These are phyloP conservation scores for Leptatherina wallacei DNA, from an alignment of 2,797 vertebrate species.

Conservation along the genomic window DNA sequence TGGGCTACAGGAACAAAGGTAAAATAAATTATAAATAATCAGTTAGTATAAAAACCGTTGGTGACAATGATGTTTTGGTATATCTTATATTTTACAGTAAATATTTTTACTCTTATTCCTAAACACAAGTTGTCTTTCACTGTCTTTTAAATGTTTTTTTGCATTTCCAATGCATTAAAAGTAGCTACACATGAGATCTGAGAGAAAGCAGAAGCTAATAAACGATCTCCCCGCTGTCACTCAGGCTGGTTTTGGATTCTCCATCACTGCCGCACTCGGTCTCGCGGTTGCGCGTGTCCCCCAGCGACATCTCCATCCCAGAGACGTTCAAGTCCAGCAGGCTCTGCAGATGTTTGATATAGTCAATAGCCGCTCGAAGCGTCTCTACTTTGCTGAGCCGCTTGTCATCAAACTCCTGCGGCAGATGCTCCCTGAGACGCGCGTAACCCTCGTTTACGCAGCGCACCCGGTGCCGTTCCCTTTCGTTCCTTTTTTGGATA, in stretches of 20 bases:
- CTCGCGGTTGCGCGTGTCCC: constrained; percentile 33
- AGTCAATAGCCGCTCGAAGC: constrained; percentile 90
- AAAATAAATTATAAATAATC: neutral
- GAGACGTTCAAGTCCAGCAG: constrained; percentile 83
- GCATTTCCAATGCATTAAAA: neutral
- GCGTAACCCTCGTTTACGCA: constrained; percentile 96
- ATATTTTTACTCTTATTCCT: neutral
- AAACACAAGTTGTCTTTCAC: neutral
- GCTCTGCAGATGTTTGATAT: constrained; percentile 92
- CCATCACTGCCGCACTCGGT: constrained; percentile 69
- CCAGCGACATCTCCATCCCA: constrained; percentile 50
- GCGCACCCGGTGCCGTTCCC: constrained; percentile 92
- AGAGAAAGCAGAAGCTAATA: constrained; percentile 1
- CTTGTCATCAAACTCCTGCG: constrained; percentile 86
- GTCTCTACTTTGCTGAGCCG: constrained; percentile 96
- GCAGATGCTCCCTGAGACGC: constrained; percentile 90
- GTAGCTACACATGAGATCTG: neutral
- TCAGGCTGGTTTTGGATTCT: constrained; percentile 67
- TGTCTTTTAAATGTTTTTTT: neutral
- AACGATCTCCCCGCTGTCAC: constrained; percentile 50
- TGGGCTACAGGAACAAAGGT: neutral
- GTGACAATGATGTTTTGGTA: neutral
- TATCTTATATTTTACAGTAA: neutral
- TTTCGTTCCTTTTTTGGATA: constrained; percentile 91
- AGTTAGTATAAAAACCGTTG: neutral